phyloP scores from a whole-genome alignment of 1,140 invertebrate genomes.

The Cryptotermes secundus region DNA sequence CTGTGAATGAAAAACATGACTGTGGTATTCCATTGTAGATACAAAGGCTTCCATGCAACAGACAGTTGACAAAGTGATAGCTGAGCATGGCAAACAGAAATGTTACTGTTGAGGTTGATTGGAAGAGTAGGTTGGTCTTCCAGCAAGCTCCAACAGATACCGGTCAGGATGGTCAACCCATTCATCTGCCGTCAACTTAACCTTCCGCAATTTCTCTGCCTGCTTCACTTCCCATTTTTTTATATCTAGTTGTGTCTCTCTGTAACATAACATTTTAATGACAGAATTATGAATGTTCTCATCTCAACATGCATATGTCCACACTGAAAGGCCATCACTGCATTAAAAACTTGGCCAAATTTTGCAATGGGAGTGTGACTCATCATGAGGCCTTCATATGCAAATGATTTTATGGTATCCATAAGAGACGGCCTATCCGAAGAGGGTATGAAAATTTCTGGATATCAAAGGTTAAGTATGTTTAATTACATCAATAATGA shows the following conservation, averaged over 20 bases:
- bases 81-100: neutral
- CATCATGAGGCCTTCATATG: too few species aligned
- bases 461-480: too few species aligned
- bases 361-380: too few species aligned
- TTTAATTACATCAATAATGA: too few species aligned
- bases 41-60: neutral
- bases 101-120: neutral
- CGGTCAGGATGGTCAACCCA: slow-evolving; percentile 93
- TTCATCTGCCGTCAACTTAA: slow-evolving; percentile 79
- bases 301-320: too few species aligned
- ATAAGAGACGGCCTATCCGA: too few species aligned
- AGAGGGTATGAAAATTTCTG: too few species aligned
- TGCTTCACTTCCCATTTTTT: slow-evolving; percentile 90
- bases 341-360: too few species aligned
- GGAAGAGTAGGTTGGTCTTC: slow-evolving; percentile 66
- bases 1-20: neutral
- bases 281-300: too few species aligned
- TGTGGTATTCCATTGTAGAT: neutral
- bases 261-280: slow-evolving; percentile 40
- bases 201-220: slow-evolving; percentile 73
- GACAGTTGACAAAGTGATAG: neutral
- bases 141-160: slow-evolving; percentile 80
- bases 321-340: too few species aligned
- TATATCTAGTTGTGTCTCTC: slow-evolving; percentile 80
- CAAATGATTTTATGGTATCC: too few species aligned